A percentile compares a stretch with the other conserved stretches of the same genome.
These are phyloP conservation scores for Triops longicaudatus DNA, from an alignment of 1,140 invertebrate species.

Conservation along the genomic window DNA sequence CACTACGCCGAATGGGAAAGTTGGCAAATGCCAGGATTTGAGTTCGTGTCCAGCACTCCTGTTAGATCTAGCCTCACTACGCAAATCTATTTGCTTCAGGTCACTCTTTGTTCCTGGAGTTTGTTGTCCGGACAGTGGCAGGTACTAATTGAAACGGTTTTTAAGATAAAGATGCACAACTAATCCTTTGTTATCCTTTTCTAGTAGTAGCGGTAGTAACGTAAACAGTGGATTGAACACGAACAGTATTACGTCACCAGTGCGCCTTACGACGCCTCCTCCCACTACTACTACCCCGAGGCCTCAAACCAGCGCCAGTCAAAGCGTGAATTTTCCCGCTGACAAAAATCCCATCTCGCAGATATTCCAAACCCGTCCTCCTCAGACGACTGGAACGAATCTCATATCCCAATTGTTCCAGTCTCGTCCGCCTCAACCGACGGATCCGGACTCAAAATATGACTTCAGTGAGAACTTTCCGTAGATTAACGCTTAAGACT, in stretches of 20 bases:
- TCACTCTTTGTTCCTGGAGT: constrained; percentile 83
- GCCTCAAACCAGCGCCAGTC: not conserved
- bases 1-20: constrained; percentile 65
- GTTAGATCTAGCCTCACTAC: constrained; percentile 66
- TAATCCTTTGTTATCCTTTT: not conserved
- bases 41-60: constrained; percentile 79
- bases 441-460: not conserved
- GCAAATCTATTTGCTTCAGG: constrained; percentile 84
- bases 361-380: not conserved
- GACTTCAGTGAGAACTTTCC: not conserved
- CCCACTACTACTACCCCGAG: constrained; percentile 19
- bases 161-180: not conserved
- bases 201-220: not conserved
- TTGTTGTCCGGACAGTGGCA: constrained; percentile 59
- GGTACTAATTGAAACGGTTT: not conserved
- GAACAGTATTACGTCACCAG: constrained; percentile 8
- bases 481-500: not conserved
- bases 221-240: not conserved
- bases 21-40: constrained; percentile 77
- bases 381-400: no score
- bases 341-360: not conserved
- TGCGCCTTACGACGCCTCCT: not conserved
- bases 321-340: not conserved
- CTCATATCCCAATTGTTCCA: no score
- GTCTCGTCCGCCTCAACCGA: not conserved